Percentiles rank a stretch among this genome's conserved stretches.
Evolutionary conservation across 2,113 vertebrate genomes (phyloP).

Genomic region (Leptosomus discolor): DNA sequence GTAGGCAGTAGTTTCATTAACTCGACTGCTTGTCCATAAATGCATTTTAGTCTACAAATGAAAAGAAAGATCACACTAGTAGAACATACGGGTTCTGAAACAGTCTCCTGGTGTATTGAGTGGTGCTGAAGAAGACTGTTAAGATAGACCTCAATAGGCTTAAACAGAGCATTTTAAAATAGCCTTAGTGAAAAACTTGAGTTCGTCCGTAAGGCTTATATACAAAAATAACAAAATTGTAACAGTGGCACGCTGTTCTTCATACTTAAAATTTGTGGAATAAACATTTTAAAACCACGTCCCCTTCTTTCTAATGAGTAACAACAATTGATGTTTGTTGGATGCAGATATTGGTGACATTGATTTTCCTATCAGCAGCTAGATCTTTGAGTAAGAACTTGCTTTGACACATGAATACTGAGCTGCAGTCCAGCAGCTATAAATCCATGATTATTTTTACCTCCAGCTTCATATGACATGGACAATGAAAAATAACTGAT

Average conservation of each 20-base stretch:
- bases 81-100: neutral
- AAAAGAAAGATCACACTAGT: neutral
- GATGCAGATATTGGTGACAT: neutral
- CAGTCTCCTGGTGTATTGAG: neutral
- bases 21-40: neutral
- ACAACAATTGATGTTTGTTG: neutral
- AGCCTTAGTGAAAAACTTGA: neutral
- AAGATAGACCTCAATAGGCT: neutral
- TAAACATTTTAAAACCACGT: neutral
- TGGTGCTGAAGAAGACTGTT: neutral
- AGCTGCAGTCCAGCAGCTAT: neutral
- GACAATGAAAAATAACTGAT: neutral
- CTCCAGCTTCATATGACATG: neutral
- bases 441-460: neutral
- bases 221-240: neutral
- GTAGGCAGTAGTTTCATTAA: neutral
- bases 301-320: neutral
- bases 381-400: neutral
- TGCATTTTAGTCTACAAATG: neutral
- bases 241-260: neutral
- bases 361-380: neutral
- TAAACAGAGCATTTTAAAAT: neutral
- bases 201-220: neutral
- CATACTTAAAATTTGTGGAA: neutral
- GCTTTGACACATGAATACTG: neutral